Evolutionary conservation across 2,888 invertebrate species (phyloP), one percentile per base, ranked within the genome.

Genomic region (Xanthorhoe designata): DNA sequence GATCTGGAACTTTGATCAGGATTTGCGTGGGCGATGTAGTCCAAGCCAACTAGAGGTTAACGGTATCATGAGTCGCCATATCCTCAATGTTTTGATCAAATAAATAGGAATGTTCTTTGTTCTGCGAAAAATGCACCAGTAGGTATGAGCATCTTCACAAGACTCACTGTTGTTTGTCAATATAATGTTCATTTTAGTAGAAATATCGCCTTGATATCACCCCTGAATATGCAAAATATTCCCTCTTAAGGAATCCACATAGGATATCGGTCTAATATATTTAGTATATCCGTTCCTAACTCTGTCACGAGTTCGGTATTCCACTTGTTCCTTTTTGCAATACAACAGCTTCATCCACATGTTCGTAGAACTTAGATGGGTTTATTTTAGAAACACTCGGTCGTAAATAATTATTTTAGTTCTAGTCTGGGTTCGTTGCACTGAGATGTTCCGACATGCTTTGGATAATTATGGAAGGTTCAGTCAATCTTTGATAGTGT

Each of bases 331-430:
- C 64, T 66, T 73, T 72, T 73, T 68, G 75, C 75, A 69, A 65
- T 71, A 60, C 68, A 72, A 65, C 67, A 51, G 57, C 59, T 61
- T 66, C 64, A 47, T 42, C 38, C 38, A 42, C 13, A 66, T 65
- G 70, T 72, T 68, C 71, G 49, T 65, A 71, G 74, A 74, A 70
- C 66, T 69, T 60, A 61, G 61, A 57, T 53, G 55, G 47, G 66
- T 69, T 71, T 74, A 73, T 74, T 72, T 72, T 74, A 63, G 69
- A 64, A 66, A 38, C 67, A 71, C 61, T 75, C 63, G 60, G 53
- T 70, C 69, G 69, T 68, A 61, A 69, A 69, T 71, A 60, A 72
- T 71, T 67, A 70, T 68, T 70, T 63, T 58, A 32, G 66, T 66
- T 61, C 59, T 66, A 55, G 65, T 47, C 60, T 38, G 66, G 58